Evolutionary conservation across 2,888 invertebrate genomes (phyloP).

Genomic region (Pristionchus japonicus): DNA sequence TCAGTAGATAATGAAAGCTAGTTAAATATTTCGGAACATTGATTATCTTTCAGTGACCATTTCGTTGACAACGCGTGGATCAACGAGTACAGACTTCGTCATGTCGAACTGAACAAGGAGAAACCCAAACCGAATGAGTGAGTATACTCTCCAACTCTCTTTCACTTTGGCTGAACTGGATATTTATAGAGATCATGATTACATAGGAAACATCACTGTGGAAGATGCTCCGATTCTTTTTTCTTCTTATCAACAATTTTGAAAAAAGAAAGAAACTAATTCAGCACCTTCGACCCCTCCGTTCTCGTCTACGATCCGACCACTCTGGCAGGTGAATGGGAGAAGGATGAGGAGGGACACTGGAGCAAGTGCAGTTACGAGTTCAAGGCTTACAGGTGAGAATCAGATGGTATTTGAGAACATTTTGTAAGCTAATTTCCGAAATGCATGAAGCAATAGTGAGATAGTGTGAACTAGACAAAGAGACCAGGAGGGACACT

Average conservation of each 20-base stretch:
- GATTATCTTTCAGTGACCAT: conserved; percentile 58
- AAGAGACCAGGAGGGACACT: conserved; percentile 53
- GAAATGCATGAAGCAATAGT: too few species aligned
- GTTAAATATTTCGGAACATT: neutral
- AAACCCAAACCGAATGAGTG: conserved; percentile 31
- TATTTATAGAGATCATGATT: too few species aligned
- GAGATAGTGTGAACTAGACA: too few species aligned
- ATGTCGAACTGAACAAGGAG: neutral
- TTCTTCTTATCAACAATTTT: too few species aligned
- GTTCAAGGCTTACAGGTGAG: conserved; percentile 59
- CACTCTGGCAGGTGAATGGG: conserved; percentile 60
- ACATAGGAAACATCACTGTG: too few species aligned
- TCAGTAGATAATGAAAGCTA: too few species aligned
- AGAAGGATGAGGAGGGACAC: conserved; percentile 52
- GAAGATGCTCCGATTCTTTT: too few species aligned
- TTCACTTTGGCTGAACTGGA: too few species aligned
- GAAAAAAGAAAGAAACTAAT: too few species aligned
- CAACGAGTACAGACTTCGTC: conserved; percentile 30
- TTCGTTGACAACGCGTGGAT: conserved; percentile 67
- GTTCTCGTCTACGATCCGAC: conserved; percentile 56
- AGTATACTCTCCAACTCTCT: too few species aligned
- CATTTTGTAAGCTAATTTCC: too few species aligned
- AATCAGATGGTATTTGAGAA: neutral
- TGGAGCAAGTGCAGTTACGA: conserved; percentile 56
- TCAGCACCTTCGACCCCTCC: conserved; percentile 27